Evolutionary conservation across 2,888 invertebrate species (phyloP).

Genomic region (Dynastes hyllus): DNA sequence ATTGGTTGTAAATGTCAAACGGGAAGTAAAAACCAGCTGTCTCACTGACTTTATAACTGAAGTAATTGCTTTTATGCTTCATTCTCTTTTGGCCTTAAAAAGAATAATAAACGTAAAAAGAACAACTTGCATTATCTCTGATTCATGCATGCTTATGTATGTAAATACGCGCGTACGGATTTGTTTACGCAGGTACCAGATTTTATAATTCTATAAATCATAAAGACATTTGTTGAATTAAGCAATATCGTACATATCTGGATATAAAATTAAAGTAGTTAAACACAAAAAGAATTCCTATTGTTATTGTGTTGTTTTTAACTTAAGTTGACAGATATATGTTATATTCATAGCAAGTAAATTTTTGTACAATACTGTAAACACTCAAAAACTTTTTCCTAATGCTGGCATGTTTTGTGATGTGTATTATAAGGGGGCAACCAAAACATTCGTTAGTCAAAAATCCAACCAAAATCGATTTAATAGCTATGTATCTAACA

Average conservation of each 20-base stretch:
- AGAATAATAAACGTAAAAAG: slow-evolving; percentile 22
- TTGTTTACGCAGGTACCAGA: slow-evolving; percentile 16
- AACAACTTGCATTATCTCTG: slow-evolving; percentile 31
- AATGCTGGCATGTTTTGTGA: too few relatives aligned
- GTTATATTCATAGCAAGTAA: too few relatives aligned
- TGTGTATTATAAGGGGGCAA: too few relatives aligned
- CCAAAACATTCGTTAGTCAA: too few relatives aligned
- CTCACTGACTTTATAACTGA: slow-evolving; percentile 45
- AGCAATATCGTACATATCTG: background rate
- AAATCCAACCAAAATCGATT: too few relatives aligned
- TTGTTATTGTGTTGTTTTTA: too few relatives aligned
- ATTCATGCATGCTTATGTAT: too few relatives aligned
- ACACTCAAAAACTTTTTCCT: too few relatives aligned
- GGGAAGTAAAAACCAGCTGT: slow-evolving; percentile 59
- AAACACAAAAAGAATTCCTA: background rate
- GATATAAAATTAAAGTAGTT: background rate
- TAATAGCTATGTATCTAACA: too few relatives aligned
- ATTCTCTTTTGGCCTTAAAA: slow-evolving; percentile 35
- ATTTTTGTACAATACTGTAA: too few relatives aligned
- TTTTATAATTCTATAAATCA: slow-evolving; percentile 37
- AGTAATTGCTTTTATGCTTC: slow-evolving; percentile 41
- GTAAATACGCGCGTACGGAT: background rate
- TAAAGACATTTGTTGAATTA: slow-evolving; percentile 22
- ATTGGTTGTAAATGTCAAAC: slow-evolving; percentile 63
- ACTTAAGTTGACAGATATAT: too few relatives aligned